A percentile compares a stretch with the other conserved stretches of the same genome.
Conservation (phyloP, 2,888 invertebrate species). For the Diaphora mendica region DNA sequence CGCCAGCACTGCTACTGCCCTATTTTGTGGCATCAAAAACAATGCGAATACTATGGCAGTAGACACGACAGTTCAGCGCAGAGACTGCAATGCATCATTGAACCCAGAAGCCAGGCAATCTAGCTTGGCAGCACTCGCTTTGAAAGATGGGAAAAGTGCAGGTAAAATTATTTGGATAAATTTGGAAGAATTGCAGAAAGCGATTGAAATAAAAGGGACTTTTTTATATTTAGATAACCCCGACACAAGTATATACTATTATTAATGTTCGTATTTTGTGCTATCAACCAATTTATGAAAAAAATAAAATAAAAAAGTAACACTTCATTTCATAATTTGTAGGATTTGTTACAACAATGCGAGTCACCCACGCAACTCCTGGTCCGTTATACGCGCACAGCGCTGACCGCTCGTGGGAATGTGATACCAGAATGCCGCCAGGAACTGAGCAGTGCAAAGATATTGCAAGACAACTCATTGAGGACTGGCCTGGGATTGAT, state of each 20-base stretch:
- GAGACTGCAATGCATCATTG: constrained; percentile 89
- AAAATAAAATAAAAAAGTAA: no score
- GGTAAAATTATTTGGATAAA: constrained; percentile 80
- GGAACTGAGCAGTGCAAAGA: constrained; percentile 89
- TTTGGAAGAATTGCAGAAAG: no score
- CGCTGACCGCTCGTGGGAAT: constrained; percentile 93
- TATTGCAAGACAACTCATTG: constrained; percentile 93
- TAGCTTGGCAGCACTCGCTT: constrained; percentile 90
- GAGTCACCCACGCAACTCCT: constrained; percentile 96
- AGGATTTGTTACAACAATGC: constrained; percentile 89
- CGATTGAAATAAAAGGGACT: no score
- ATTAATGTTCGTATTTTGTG: no score
- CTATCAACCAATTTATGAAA: no score
- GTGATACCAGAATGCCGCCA: constrained; percentile 89
- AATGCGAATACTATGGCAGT: constrained; percentile 93
- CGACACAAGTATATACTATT: no score
- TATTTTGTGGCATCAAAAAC: constrained; percentile 93
- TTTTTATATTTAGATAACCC: no score
- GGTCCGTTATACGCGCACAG: constrained; percentile 92
- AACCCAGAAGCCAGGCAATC: constrained; percentile 85
- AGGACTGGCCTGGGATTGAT: constrained; percentile 91
- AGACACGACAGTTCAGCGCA: constrained; percentile 88
- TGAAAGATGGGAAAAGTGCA: constrained; percentile 91
- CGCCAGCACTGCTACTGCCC: constrained; percentile 94
- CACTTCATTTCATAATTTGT: background rate